Percentiles rank a stretch among this genome's conserved stretches.
phyloP scores from a whole-genome alignment of 1,140 invertebrate species.

The Heliothis subflexa region DNA sequence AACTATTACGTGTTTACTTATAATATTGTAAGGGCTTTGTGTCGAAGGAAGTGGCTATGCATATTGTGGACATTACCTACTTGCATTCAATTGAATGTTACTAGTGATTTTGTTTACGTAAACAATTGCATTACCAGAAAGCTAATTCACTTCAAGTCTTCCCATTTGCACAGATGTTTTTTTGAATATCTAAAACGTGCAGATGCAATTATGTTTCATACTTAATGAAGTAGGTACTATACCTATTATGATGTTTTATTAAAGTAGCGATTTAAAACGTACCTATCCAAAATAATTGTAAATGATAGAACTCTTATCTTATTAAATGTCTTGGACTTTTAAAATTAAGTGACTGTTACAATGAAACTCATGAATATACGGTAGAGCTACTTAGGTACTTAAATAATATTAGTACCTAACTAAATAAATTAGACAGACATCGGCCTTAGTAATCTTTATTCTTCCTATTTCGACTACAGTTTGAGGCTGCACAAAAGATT shows the following conservation, averaged over 20 bases:
- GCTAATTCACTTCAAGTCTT: background rate
- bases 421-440: slow-evolving; percentile 4
- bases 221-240: too few species aligned
- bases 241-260: too few species aligned
- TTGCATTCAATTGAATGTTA: background rate
- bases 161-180: too few species aligned
- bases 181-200: too few species aligned
- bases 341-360: too few species aligned
- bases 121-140: background rate
- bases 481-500: slow-evolving; percentile 48
- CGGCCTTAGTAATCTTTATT: slow-evolving; percentile 57
- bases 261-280: too few species aligned
- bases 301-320: too few species aligned
- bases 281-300: too few species aligned
- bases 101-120: background rate
- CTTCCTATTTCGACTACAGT: slow-evolving; percentile 56
- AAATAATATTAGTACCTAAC: background rate
- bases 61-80: slow-evolving; percentile 4
- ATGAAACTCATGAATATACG: too few species aligned
- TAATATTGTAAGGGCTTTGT: background rate
- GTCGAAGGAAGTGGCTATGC: slow-evolving; percentile 19
- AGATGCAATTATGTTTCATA: too few species aligned
- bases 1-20: slow-evolving; percentile 9
- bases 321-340: too few species aligned
- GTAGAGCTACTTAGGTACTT: too few species aligned